Conservation (phyloP, 2,888 invertebrate genomes). For the Papilio demoleus region DNA sequence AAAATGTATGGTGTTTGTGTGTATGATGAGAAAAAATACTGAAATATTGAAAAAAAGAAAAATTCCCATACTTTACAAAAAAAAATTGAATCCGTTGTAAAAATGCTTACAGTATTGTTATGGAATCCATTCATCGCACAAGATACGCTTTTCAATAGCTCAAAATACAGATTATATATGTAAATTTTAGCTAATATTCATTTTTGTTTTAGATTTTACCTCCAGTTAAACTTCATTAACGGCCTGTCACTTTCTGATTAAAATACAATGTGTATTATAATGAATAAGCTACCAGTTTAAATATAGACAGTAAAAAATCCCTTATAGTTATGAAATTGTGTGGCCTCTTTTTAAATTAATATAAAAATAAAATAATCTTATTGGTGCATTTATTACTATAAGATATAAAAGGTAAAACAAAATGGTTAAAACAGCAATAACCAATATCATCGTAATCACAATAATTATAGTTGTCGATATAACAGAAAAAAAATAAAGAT, state of each 20-base stretch:
- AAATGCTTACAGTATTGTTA: constrained; percentile 16
- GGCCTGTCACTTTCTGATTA: neutral
- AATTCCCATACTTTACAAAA: constrained; percentile 32
- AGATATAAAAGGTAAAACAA: constrained; percentile 36
- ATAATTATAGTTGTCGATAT: neutral
- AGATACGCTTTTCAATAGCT: constrained; percentile 32
- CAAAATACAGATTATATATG: constrained; percentile 29
- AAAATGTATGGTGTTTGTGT: neutral
- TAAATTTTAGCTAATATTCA: neutral
- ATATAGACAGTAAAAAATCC: neutral
- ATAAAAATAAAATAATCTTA: constrained; percentile 26
- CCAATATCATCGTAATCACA: neutral
- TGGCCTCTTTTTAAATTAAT: constrained; percentile 20
- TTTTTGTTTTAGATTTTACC: neutral
- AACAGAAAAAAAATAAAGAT: constrained; percentile 45
- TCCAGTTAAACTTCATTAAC: neutral
- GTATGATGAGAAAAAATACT: neutral
- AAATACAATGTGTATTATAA: neutral
- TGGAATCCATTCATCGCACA: constrained; percentile 36
- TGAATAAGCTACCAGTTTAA: constrained; percentile 2
- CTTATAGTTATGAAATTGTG: neutral
- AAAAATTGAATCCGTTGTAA: neutral
- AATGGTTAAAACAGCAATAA: constrained; percentile 2
- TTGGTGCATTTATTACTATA: constrained; percentile 52
- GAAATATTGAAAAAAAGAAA: neutral